Base-by-base conservation (phyloP, 2,797 vertebrate genomes). In the Acanthurus lineatus region DNA sequence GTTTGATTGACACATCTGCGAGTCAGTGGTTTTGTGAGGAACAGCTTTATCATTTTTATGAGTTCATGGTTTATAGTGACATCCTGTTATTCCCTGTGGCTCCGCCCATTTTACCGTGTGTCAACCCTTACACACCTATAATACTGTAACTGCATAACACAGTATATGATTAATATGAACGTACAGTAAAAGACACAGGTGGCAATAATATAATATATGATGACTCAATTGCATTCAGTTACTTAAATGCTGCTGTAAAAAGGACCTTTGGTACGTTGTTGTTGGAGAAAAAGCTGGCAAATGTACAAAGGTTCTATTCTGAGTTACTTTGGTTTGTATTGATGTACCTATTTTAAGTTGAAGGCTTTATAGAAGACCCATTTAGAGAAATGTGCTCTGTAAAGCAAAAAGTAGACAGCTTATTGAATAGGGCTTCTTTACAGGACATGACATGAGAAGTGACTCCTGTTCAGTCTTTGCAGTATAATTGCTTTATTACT, bases 1-100 rank as follows among this genome's bases (percentile, higher is more conserved):
- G 12, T 52, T 70, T 76, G 67, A 81, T 52, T 82, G 67, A 78
- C 57, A 22, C 47, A 65, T 74, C 40, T 42, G 66, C 70, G 35
- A 38, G 20, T 42, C 54, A n/a, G 0, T 1, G 40, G 40, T 42
- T 42, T 35, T 42, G 8, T 9, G 32, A 9, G 10, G 1, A 22
- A 38, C 17, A 25, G 20, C 56, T 28, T 52, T 2, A 56, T 44
- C 0, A 20, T 20, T 20, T 49, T 25, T 49, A 35, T 52, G 47
- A 53, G 53, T 28, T 2, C 11, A 56, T 20, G 47, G 19, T 49
- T 47, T 71, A 67, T 38, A 32, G 19, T 58, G 54, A 73, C 44
- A 9, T 62, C 38, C 14, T 0, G 1, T 19, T 9, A 40, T 32
- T 38, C 12, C 22, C n/a, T 10, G 3, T 20, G 22, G 42, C 40